Percentiles rank a stretch among this genome's conserved stretches.
Conservation (phyloP, 2,888 invertebrate genomes). For the Drosophila emarginata region DNA sequence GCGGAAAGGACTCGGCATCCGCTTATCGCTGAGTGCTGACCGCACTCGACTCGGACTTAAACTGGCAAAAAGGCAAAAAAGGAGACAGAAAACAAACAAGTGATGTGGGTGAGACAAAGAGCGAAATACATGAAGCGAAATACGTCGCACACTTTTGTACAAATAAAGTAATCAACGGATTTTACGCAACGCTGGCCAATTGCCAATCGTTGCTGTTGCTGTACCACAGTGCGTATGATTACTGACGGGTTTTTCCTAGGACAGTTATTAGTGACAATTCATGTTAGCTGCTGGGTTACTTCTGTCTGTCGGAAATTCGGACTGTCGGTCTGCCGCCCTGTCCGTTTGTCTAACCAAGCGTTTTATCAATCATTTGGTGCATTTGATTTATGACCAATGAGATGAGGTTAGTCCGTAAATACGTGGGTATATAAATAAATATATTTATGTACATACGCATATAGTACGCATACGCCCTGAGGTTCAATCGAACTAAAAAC, state of each 20-base stretch:
- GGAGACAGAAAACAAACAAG: not conserved
- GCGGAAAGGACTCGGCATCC: slow-evolving; percentile 14
- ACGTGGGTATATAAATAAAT: slow-evolving; percentile 18
- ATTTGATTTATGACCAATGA: slow-evolving; percentile 67
- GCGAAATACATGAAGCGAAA: slow-evolving; percentile 11
- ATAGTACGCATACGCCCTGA: slow-evolving; percentile 41
- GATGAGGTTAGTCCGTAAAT: slow-evolving; percentile 33
- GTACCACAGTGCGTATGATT: slow-evolving; percentile 64
- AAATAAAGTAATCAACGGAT: slow-evolving; percentile 78
- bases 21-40: slow-evolving; percentile 50
- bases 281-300: slow-evolving; percentile 6
- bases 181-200: slow-evolving; percentile 66
- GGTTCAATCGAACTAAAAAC: slow-evolving; percentile 30
- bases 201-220: slow-evolving; percentile 34
- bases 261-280: slow-evolving; percentile 31
- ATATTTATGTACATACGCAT: slow-evolving; percentile 10
- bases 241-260: slow-evolving; percentile 20
- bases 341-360: slow-evolving; percentile 32
- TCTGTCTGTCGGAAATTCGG: not conserved
- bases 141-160: slow-evolving; percentile 45
- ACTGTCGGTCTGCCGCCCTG: not conserved
- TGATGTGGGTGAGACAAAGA: slow-evolving; percentile 21
- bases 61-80: slow-evolving; percentile 1
- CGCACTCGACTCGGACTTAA: slow-evolving; percentile 13
- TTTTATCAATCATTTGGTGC: slow-evolving; percentile 70